These are phyloP conservation scores for Erpobdella octoculata DNA, from an alignment of 2,888 invertebrate genomes.

Conservation along the genomic window DNA sequence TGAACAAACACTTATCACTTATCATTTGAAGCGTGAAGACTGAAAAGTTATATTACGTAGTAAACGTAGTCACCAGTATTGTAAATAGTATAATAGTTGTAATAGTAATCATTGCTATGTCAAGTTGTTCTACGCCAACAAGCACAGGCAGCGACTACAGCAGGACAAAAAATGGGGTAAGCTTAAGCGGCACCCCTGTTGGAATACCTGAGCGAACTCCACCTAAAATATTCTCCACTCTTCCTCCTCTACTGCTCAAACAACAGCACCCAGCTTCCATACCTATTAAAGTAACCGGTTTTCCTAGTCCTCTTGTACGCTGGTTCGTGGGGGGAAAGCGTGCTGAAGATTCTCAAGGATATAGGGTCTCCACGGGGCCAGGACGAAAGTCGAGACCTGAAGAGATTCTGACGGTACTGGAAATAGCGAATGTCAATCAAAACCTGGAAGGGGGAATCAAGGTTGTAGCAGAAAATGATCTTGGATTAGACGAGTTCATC, in stretches of 20 bases:
- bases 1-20: too few relatives aligned
- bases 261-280: conserved; percentile 16
- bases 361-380: conserved; percentile 11
- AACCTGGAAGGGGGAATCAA: conserved; percentile 7
- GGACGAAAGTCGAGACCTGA: not conserved
- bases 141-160: too few relatives aligned
- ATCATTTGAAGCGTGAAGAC: too few relatives aligned
- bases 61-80: too few relatives aligned
- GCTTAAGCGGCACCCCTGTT: too few relatives aligned
- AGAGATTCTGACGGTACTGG: conserved; percentile 4
- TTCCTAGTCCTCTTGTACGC: not conserved
- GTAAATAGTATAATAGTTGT: too few relatives aligned
- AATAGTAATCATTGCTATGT: too few relatives aligned
- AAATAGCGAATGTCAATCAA: conserved; percentile 3
- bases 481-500: not conserved
- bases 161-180: too few relatives aligned
- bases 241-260: conserved; percentile 20
- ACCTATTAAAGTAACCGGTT: conserved; percentile 18
- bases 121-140: too few relatives aligned
- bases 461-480: conserved; percentile 6
- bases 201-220: not conserved
- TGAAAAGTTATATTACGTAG: too few relatives aligned
- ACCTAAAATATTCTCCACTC: conserved; percentile 21
- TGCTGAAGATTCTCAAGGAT: not conserved
- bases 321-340: conserved; percentile 1